Conservation (phyloP, 92 coral and sea anemone genomes). For the Zoanthus sociatus region DNA sequence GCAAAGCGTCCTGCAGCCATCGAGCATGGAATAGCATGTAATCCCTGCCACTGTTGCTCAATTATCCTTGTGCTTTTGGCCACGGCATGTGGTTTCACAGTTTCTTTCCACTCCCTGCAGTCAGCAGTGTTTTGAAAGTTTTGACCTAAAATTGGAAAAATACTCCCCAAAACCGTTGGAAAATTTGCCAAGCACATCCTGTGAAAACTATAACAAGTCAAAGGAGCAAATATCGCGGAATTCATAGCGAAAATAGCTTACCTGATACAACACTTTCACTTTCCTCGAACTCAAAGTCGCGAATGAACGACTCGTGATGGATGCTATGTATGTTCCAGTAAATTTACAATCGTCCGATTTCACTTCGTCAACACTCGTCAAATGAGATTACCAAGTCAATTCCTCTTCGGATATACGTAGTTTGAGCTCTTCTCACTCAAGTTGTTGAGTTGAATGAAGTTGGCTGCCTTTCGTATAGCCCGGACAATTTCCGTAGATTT, state of each 20-base stretch:
- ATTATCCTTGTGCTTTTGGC: constrained; percentile 17
- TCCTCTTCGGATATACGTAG: background rate
- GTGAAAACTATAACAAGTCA: constrained; percentile 1
- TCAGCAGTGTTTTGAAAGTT: constrained; percentile 10
- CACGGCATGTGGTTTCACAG: constrained; percentile 3
- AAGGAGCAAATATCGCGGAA: background rate
- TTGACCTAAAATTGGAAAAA: constrained; percentile 10
- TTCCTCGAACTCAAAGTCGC: background rate
- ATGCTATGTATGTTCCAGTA: background rate
- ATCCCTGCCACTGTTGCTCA: constrained; percentile 23
- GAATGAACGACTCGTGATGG: background rate
- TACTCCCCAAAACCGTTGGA: background rate
- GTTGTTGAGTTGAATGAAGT: too few relatives aligned
- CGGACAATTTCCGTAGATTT: too few relatives aligned
- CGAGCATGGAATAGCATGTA: constrained; percentile 21
- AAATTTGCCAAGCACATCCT: constrained; percentile 16
- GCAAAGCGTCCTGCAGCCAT: constrained; percentile 10
- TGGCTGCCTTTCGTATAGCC: too few relatives aligned
- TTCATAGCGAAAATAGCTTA: constrained; percentile 10
- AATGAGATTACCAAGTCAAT: background rate
- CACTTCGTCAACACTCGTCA: background rate
- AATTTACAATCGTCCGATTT: background rate
- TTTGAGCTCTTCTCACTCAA: too few relatives aligned
- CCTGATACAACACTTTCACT: constrained; percentile 5
- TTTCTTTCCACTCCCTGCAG: constrained; percentile 8